These are phyloP conservation scores for Saccostrea cuccullata DNA, from an alignment of 1,140 invertebrate genomes.

Conservation along the genomic window DNA sequence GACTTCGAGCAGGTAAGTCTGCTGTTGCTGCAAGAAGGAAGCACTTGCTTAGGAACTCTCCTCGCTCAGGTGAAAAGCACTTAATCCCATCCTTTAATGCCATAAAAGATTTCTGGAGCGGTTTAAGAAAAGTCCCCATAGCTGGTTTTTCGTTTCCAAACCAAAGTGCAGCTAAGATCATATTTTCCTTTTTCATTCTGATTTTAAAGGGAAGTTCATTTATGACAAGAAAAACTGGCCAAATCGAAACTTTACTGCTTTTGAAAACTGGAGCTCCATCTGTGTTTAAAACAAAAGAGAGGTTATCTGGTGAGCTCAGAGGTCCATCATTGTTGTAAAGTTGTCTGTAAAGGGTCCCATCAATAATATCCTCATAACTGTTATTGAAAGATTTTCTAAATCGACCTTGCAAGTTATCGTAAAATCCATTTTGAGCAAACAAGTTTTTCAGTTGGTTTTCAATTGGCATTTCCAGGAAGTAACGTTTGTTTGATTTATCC, in stretches of 20 bases:
- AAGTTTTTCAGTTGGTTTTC: conserved; percentile 48
- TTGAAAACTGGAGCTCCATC: conserved; percentile 52
- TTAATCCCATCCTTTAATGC: not conserved
- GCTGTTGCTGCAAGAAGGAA: conserved; percentile 44
- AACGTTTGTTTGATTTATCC: conserved; percentile 39
- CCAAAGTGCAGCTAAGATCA: conserved; percentile 46
- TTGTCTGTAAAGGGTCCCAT: conserved; percentile 43
- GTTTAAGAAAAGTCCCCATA: conserved; percentile 43
- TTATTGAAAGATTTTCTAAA: conserved; percentile 22
- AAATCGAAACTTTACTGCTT: conserved; percentile 49
- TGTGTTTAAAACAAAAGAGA: conserved; percentile 49
- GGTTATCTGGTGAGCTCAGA: conserved; percentile 40
- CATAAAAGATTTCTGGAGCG: conserved; percentile 24
- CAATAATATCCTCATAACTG: conserved; percentile 39
- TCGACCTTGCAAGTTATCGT: conserved; percentile 37
- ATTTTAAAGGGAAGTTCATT: conserved; percentile 48
- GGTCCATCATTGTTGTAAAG: conserved; percentile 26
- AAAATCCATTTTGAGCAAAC: conserved; percentile 44
- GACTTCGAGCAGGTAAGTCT: conserved; percentile 50
- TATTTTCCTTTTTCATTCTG: conserved; percentile 49
- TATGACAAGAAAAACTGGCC: conserved; percentile 50
- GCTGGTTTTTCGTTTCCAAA: conserved; percentile 49
- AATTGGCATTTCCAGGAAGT: conserved; percentile 56
- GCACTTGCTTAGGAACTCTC: conserved; percentile 40
- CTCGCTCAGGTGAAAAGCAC: conserved; percentile 14